Evolutionary conservation across 2,888 invertebrate species (phyloP), one percentile per base, ranked within the genome.

Genomic region (Colletes collaris): DNA sequence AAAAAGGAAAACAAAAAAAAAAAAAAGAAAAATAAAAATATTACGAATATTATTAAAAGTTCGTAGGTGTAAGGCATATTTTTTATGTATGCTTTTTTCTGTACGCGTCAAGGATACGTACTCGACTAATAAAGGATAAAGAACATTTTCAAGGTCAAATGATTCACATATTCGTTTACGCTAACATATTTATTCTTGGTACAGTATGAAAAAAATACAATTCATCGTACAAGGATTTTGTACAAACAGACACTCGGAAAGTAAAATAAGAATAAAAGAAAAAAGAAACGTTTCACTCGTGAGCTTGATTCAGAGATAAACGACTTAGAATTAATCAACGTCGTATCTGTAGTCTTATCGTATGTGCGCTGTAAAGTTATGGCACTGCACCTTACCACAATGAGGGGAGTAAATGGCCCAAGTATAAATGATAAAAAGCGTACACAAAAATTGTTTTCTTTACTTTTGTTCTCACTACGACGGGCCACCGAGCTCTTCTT

Each of bases 1-100:
- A 53, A 65, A 62, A 58, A 40, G 53, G 53, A 64, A 75, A 52
- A 40, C 16, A 16, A 16, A n/a, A n/a, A n/a, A 35, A 58, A 59
- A 60, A 44, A 50, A 64, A 75, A 52, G 27, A 27, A 27, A 27
- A 35, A 58, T 53, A 60, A 44, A 50, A 67, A 68, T 49, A 85
- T 68, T 79, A 82, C 69, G 70, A 83, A 58, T 84, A 86, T 81
- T 72, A 85, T 83, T 82, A 81, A 85, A 27, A 83, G 74, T 85
- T 86, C 65, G 84, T 89, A 87, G 91, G 75, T 89, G 89, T 92
- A 92, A 92, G 91, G 92, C 91, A 92, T 93, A 93, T 93, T 93
- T 93, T 92, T 92, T 92, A 93, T 92, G 92, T 92, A 93, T 92
- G 93, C 92, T 93, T 92, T 92, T 27, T 92, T 91, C 92, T 93